Conservation (phyloP, 2,797 vertebrate species). For the Pyrrhura leucotis region DNA sequence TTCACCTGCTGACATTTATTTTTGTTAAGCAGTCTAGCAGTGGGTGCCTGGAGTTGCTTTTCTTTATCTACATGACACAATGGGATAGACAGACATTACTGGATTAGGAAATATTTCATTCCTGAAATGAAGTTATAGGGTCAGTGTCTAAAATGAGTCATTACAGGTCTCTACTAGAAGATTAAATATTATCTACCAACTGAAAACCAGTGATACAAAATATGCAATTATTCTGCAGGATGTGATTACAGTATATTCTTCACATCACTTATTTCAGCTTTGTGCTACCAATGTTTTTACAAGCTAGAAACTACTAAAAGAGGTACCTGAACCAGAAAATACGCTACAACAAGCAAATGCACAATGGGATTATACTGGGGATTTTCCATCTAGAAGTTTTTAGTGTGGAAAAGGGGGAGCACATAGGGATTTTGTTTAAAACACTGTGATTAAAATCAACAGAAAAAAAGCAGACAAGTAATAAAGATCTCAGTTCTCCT, state of each 20-base stretch:
- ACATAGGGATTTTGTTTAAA: background rate
- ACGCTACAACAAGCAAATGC: background rate
- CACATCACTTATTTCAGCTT: background rate
- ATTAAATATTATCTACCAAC: constrained; percentile 58
- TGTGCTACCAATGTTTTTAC: background rate
- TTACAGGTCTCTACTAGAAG: constrained; percentile 52
- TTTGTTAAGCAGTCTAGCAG: constrained; percentile 53
- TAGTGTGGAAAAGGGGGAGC: background rate
- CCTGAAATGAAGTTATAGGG: constrained; percentile 64
- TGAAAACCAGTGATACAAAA: constrained; percentile 49
- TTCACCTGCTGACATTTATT: constrained; percentile 45
- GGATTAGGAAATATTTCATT: constrained; percentile 65
- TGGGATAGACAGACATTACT: constrained; percentile 49
- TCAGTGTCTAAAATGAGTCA: constrained; percentile 59
- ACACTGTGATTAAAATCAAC: background rate
- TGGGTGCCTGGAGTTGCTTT: constrained; percentile 35
- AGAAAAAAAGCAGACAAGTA: background rate
- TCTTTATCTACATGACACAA: constrained; percentile 30
- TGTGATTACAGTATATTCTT: constrained; percentile 31
- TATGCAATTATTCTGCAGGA: constrained; percentile 37
- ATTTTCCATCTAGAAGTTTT: background rate
- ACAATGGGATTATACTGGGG: background rate
- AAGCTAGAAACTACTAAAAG: background rate
- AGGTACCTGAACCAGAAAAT: background rate
- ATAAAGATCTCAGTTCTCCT: background rate